These are phyloP conservation scores for Melanargia galathea DNA, from an alignment of 2,888 invertebrate genomes.

Conservation along the genomic window DNA sequence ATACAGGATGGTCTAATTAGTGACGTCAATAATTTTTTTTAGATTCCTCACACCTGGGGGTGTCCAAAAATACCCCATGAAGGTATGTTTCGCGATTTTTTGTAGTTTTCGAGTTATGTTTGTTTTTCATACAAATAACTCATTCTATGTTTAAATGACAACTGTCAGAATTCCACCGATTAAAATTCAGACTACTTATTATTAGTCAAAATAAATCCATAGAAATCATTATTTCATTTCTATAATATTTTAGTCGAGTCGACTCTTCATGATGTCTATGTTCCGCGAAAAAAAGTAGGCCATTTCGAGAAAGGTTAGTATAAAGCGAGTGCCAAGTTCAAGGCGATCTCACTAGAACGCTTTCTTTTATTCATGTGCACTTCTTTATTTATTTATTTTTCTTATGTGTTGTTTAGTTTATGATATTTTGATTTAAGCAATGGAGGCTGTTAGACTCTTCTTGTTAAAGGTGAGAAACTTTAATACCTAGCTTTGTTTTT, in stretches of 20 bases:
- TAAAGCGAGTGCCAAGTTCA: slow-evolving; percentile 69
- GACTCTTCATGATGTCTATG: slow-evolving; percentile 37
- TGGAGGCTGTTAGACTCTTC: slow-evolving; percentile 53
- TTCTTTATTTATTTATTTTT: slow-evolving; percentile 13
- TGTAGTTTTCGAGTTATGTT: too few relatives aligned
- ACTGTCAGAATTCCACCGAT: too few relatives aligned
- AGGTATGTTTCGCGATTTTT: too few relatives aligned
- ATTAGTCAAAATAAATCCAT: too few relatives aligned
- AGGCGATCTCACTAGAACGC: slow-evolving; percentile 50
- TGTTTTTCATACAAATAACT: too few relatives aligned
- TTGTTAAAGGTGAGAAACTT: slow-evolving; percentile 52
- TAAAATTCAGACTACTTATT: too few relatives aligned
- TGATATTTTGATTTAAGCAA: slow-evolving; percentile 33
- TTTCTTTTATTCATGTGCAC: slow-evolving; percentile 12
- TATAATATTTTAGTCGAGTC: slow-evolving; percentile 10
- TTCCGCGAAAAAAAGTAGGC: slow-evolving; percentile 46
- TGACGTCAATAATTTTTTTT: too few relatives aligned
- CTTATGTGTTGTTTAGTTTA: slow-evolving; percentile 17
- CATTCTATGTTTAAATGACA: too few relatives aligned
- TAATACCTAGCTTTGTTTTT: not conserved
- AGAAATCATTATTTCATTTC: not conserved
- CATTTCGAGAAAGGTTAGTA: slow-evolving; percentile 48
- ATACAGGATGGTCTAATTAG: too few relatives aligned
- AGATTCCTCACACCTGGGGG: too few relatives aligned
- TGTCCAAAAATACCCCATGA: too few relatives aligned